Percentiles rank a stretch among this genome's conserved stretches.
Evolutionary conservation across 2,797 vertebrate species (phyloP).

Genomic region (Pampus argenteus): DNA sequence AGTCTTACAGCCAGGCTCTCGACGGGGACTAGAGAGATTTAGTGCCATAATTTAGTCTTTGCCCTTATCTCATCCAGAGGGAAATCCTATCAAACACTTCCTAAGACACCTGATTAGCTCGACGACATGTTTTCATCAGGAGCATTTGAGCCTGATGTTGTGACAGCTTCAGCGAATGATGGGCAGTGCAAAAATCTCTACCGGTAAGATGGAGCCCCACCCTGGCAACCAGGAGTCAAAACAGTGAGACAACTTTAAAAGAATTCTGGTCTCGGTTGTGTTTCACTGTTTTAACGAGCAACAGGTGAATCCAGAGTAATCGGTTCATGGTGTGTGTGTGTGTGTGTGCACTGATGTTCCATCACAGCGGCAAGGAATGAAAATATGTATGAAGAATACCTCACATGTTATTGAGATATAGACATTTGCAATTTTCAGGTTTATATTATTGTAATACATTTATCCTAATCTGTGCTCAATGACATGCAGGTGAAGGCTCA

Average conservation of each 20-base stretch:
- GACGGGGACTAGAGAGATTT: slow-evolving; percentile 74
- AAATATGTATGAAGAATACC: slow-evolving; percentile 7
- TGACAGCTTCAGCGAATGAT: slow-evolving; percentile 33
- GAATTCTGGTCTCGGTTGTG: slow-evolving; percentile 31
- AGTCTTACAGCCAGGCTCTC: slow-evolving; percentile 70
- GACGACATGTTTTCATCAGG: slow-evolving; percentile 42
- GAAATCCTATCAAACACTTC: slow-evolving; percentile 57
- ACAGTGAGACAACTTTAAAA: slow-evolving; percentile 52
- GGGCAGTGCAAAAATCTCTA: slow-evolving; percentile 28
- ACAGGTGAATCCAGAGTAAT: slow-evolving; percentile 59
- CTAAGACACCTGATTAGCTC: slow-evolving; percentile 59
- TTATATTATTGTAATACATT: slow-evolving; percentile 13
- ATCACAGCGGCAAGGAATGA: slow-evolving; percentile 13
- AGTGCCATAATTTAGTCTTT: slow-evolving; percentile 71
- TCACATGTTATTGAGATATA: background rate
- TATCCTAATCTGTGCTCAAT: slow-evolving; percentile 12
- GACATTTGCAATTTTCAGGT: slow-evolving; percentile 16
- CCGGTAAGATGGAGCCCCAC: slow-evolving; percentile 58
- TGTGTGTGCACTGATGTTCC: no score
- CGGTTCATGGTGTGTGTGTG: slow-evolving; percentile 26
- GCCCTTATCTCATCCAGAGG: slow-evolving; percentile 61
- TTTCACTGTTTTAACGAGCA: slow-evolving; percentile 50
- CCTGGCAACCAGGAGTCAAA: slow-evolving; percentile 64
- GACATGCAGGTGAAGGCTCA: slow-evolving; percentile 14
- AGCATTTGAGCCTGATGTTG: slow-evolving; percentile 32